Base-by-base conservation (phyloP, 2,797 vertebrate genomes). In the Gouania willdenowi region DNA sequence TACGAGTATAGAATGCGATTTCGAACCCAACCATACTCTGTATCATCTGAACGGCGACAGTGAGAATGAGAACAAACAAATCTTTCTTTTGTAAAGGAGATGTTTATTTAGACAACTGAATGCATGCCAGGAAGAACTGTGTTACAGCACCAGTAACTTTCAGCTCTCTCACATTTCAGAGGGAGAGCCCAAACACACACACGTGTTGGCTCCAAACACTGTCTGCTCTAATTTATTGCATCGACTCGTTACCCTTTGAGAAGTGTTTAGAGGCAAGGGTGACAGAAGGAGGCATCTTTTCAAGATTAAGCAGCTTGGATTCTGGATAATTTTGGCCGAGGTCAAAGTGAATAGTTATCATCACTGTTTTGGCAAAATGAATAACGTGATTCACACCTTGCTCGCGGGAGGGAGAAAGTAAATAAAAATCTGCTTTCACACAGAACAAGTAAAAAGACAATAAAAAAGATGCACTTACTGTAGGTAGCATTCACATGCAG, bases 61-160 rank as follows among this genome's bases (percentile, higher is more conserved):
- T 36, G 8, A 6, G 22, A 16, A 8, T 10, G 44, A 43, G 23
- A 50, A 13, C 8, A 31, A 16, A 34, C 32, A 2, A 17, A 24
- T 22, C 24, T 36, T 41, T 26, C 24, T 58, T 14, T 60, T 72
- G 64, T 85, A 83, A 84, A 82, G 66, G 83, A 86, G 87, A 86
- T 87, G 79, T 90, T 90, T 89, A 89, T 90, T 90, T 80, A 82
- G 85, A 87, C 87, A 88, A 90, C 82, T 75, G 78, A 85, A 85
- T 81, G 85, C 88, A 98, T 97, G 93, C 95, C 92, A 92, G 91
- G 92, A 90, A 86, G 89, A 94, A 91, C 91, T 87, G 93, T 92
- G 74, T 73, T 94, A 97, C 93, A 97, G 91, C 91, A 92, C 91
- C 85, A 80, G 77, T 89, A 90, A 88, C 77, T 68, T 66, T 58